Conservation (phyloP, 2,888 invertebrate genomes). For the Synanthedon andrenaeformis region DNA sequence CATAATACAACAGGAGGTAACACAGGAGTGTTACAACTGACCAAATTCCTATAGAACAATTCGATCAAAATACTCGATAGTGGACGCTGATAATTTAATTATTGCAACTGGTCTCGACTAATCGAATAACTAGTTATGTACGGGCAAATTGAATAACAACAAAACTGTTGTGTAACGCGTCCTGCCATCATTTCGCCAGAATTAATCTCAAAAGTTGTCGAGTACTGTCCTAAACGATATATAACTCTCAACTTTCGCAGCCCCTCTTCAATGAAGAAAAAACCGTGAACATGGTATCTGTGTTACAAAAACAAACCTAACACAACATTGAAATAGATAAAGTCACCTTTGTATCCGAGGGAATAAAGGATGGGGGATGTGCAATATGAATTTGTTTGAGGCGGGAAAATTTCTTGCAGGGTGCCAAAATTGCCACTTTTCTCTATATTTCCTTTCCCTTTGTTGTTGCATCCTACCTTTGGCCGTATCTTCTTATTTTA, state of each 20-base stretch:
- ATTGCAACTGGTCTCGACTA: background rate
- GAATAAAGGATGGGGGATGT: constrained; percentile 11
- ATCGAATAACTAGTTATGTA: background rate
- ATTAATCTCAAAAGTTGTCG: constrained; percentile 14
- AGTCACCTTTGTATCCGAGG: constrained; percentile 13
- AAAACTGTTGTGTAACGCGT: constrained; percentile 12
- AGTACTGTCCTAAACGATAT: constrained; percentile 25
- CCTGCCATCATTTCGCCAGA: constrained; percentile 9
- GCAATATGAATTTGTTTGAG: constrained; percentile 16
- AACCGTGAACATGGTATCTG: constrained; percentile 31
- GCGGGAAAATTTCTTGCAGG: constrained; percentile 32
- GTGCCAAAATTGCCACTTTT: constrained; percentile 57
- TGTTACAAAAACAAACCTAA: constrained; percentile 22
- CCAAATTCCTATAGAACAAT: background rate
- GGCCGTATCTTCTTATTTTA: constrained; percentile 38
- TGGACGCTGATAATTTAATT: background rate
- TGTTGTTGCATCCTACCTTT: constrained; percentile 30
- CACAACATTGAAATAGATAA: constrained; percentile 6
- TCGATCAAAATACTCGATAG: background rate
- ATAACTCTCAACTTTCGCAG: constrained; percentile 29
- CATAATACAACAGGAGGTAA: too few relatives aligned
- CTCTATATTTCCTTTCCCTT: constrained; percentile 40
- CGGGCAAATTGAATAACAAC: background rate
- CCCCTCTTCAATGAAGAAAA: constrained; percentile 24
- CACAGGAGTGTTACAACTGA: too few relatives aligned